phyloP scores from a whole-genome alignment of 2,797 vertebrate species.

The Nannoperca australis region DNA sequence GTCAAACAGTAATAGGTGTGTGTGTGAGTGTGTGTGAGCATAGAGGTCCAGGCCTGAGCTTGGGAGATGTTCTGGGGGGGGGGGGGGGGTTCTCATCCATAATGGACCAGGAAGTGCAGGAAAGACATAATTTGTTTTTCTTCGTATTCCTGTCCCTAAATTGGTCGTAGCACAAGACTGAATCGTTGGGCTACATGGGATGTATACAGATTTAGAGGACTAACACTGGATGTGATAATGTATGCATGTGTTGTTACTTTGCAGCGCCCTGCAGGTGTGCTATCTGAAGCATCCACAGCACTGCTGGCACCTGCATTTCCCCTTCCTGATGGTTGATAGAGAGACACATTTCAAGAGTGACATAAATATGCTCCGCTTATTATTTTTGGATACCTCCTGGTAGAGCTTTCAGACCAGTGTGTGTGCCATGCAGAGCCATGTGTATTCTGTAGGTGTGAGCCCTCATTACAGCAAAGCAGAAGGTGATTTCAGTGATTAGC shows the following conservation, averaged over 20 bases:
- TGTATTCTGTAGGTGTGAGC: constrained; percentile 14
- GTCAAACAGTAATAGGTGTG: constrained; percentile 67
- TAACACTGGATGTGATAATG: constrained; percentile 20
- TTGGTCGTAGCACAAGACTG: not conserved
- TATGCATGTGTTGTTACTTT: constrained; percentile 7
- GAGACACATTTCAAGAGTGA: constrained; percentile 19
- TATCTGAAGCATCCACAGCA: constrained; percentile 13
- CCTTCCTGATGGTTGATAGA: not conserved
- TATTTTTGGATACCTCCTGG: constrained; percentile 11
- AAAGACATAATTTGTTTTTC: not conserved
- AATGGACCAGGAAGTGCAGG: not conserved
- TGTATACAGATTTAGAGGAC: too few species aligned
- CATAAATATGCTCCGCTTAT: constrained; percentile 1
- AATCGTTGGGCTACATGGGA: not conserved
- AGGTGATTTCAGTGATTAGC: constrained; percentile 43
- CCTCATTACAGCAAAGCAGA: constrained; percentile 35
- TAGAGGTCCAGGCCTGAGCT: constrained; percentile 21
- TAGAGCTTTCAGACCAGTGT: not conserved
- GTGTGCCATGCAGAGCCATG: not conserved
- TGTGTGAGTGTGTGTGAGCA: constrained; percentile 42
- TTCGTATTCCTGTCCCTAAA: not conserved
- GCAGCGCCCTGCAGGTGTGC: constrained; percentile 23
- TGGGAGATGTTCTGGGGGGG: not conserved
- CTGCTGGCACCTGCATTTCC: constrained; percentile 12
- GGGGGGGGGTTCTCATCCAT: not conserved